These are phyloP conservation scores for Oncorhynchus masou DNA, from an alignment of 2,113 vertebrate species.

Conservation along the genomic window DNA sequence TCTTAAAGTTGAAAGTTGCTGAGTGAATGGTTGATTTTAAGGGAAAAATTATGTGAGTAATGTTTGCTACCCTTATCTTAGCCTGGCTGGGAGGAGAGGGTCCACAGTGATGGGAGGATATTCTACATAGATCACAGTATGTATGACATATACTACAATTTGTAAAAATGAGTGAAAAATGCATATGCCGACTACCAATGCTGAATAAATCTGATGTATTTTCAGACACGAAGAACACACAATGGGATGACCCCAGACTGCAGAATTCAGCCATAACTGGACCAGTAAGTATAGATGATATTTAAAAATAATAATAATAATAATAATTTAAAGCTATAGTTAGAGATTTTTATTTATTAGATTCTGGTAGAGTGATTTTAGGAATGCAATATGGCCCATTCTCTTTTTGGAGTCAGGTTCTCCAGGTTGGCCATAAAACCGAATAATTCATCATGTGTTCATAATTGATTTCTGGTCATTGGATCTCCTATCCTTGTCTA, in stretches of 20 bases:
- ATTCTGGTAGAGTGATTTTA: conserved; percentile 4
- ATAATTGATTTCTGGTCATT: conserved; percentile 12
- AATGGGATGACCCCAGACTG: conserved; percentile 96
- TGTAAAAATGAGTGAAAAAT: not conserved
- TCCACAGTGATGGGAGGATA: conserved; percentile 89
- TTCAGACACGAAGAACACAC: conserved; percentile 89
- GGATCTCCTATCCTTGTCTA: conserved; percentile 19
- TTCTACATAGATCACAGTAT: conserved; percentile 98
- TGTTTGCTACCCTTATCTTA: conserved; percentile 48
- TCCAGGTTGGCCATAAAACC: not conserved
- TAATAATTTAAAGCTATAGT: no score
- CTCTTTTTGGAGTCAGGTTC: conserved; percentile 1
- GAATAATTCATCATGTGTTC: not conserved
- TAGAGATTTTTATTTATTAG: not conserved
- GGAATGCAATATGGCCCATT: not conserved
- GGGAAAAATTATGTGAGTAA: not conserved
- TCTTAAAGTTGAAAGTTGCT: no score
- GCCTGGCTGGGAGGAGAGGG: conserved; percentile 96
- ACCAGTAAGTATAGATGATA: conserved; percentile 81
- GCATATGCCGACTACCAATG: not conserved
- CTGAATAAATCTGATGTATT: conserved; percentile 18
- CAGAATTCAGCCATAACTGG: conserved; percentile 90
- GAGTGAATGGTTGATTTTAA: not conserved
- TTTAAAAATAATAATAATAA: no score
- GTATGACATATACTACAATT: conserved; percentile 41